Conservation (phyloP, 2,113 vertebrate species). For the Pitta sordida region DNA sequence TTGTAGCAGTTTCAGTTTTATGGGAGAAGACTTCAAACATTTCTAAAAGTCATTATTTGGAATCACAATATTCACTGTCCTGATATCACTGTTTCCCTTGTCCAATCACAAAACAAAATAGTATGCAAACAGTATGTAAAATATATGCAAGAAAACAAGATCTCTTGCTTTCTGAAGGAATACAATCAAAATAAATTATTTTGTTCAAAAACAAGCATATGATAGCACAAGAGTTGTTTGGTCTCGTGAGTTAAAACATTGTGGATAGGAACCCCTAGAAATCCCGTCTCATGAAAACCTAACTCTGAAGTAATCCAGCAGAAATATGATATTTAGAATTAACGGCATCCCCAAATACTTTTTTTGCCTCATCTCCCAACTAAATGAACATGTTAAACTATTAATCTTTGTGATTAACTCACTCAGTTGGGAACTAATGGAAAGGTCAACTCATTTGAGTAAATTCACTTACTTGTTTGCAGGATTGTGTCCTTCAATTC, state of each 20-base stretch:
- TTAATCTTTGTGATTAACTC: slow-evolving; percentile 1
- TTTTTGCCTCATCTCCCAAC: neutral
- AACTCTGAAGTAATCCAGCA: neutral
- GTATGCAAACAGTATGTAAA: neutral
- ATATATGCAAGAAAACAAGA: neutral
- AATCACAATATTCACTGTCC: neutral
- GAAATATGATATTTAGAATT: neutral
- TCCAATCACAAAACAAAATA: neutral
- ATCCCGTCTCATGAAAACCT: neutral
- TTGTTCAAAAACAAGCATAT: neutral
- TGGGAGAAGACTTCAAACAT: neutral
- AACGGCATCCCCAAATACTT: neutral
- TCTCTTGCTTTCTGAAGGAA: neutral
- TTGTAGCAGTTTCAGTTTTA: neutral
- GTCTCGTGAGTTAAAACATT: neutral
- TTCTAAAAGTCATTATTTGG: neutral
- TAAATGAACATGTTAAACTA: neutral
- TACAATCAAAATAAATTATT: neutral
- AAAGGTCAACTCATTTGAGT: neutral
- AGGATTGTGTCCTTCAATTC: neutral
- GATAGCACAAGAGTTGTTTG: neutral
- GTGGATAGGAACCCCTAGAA: neutral
- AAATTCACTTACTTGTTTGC: neutral
- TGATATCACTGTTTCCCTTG: neutral
- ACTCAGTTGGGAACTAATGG: neutral